phyloP scores from a whole-genome alignment of 2,888 invertebrate species.

The Sussaba pulchella region DNA sequence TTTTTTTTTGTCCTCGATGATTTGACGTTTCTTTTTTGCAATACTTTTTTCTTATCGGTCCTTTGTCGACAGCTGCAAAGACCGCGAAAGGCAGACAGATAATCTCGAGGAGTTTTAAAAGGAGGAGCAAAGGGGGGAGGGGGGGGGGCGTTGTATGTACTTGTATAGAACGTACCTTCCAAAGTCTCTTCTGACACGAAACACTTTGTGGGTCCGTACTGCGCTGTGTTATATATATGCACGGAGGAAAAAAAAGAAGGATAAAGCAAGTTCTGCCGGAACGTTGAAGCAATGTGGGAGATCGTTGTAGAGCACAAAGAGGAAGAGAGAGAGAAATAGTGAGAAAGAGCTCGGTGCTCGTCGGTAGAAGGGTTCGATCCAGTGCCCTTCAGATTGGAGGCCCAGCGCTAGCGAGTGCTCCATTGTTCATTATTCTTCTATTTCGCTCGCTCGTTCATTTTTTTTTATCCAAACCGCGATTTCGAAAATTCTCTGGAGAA shows the following conservation, averaged over 20 bases:
- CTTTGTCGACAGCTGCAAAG: constrained; percentile 40
- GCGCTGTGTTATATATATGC: background rate
- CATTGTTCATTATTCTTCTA: constrained; percentile 56
- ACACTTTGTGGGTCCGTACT: constrained; percentile 33
- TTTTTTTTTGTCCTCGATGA: background rate
- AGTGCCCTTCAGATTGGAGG: constrained; percentile 81
- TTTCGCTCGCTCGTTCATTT: constrained; percentile 50
- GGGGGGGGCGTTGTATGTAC: constrained; percentile 24
- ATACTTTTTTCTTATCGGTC: constrained; percentile 26
- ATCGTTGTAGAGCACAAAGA: constrained; percentile 21
- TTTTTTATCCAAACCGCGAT: constrained; percentile 16
- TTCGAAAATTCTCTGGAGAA: constrained; percentile 29
- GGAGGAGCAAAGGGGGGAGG: constrained; percentile 9
- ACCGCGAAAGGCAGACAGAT: constrained; percentile 52
- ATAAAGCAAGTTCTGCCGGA: constrained; percentile 22
- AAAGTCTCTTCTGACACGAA: constrained; percentile 48
- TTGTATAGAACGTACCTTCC: constrained; percentile 24
- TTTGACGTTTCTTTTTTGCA: constrained; percentile 31
- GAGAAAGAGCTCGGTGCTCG: constrained; percentile 73
- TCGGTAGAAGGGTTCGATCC: constrained; percentile 76
- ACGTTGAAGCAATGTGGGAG: constrained; percentile 46
- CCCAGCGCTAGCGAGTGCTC: constrained; percentile 59
- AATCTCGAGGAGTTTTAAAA: constrained; percentile 56
- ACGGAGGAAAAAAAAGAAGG: constrained; percentile 33
- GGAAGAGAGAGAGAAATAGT: constrained; percentile 37